Percentiles rank a stretch among this genome's conserved stretches.
Conservation (phyloP, 1,140 invertebrate species). For the Rhynchophorus ferrugineus region DNA sequence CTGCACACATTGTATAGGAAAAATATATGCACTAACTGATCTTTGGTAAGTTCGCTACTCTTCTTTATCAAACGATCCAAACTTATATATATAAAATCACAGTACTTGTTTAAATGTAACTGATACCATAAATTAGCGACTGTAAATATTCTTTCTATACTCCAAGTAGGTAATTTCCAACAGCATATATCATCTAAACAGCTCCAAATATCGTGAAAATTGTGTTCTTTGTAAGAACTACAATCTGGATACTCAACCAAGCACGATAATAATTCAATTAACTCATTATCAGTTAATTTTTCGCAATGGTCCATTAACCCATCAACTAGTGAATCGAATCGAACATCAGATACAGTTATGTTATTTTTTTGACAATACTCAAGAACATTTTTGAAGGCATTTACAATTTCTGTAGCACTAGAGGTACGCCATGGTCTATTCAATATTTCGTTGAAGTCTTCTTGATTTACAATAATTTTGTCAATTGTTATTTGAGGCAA, state of each 20-base stretch:
- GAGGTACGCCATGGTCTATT: conserved; percentile 27
- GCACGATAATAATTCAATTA: conserved; percentile 37
- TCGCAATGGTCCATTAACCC: conserved; percentile 39
- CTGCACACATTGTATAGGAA: conserved; percentile 47
- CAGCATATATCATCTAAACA: conserved; percentile 48
- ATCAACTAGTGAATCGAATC: conserved; percentile 41
- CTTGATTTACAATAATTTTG: too few relatives aligned
- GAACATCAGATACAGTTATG: conserved; percentile 35
- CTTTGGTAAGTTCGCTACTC: conserved; percentile 39
- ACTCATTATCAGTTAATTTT: conserved; percentile 41
- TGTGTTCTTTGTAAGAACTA: conserved; percentile 32
- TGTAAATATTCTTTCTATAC: conserved; percentile 39
- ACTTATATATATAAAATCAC: conserved; percentile 41
- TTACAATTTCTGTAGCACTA: conserved; percentile 32
- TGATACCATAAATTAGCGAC: conserved; percentile 47
- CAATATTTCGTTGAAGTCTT: too few relatives aligned
- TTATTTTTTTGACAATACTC: conserved; percentile 36
- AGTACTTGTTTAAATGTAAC: conserved; percentile 37
- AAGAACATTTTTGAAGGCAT: conserved; percentile 38
- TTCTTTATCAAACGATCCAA: conserved; percentile 44
- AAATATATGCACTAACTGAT: conserved; percentile 48
- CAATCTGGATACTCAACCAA: conserved; percentile 38
- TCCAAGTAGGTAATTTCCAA: conserved; percentile 39
- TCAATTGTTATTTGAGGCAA: too few relatives aligned
- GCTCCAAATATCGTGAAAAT: conserved; percentile 48